Percentiles rank a stretch among this genome's conserved stretches.
Conservation (phyloP, 2,888 invertebrate species). For the Drosophila cognata region DNA sequence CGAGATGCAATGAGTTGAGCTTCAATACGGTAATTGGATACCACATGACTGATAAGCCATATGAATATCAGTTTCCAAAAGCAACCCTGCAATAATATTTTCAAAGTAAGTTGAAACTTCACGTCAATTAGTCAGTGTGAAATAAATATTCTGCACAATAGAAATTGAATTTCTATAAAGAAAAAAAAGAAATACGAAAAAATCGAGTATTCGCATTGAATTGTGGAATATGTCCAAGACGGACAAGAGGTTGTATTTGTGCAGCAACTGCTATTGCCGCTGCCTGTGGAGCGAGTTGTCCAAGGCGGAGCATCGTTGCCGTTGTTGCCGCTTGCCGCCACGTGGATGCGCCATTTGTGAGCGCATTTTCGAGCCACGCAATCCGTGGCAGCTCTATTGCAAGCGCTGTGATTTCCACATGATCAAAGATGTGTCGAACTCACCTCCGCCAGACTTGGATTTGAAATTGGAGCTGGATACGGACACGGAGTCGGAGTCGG, state of each 20-base stretch:
- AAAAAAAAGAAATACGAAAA: neutral
- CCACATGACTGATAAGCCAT: neutral
- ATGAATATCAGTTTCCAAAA: neutral
- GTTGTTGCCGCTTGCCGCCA: constrained; percentile 33
- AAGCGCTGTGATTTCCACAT: constrained; percentile 58
- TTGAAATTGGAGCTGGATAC: constrained; percentile 21
- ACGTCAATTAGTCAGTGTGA: neutral
- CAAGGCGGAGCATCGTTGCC: constrained; percentile 50
- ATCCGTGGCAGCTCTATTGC: constrained; percentile 25
- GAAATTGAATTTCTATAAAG: neutral
- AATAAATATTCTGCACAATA: neutral
- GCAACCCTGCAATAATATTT: neutral
- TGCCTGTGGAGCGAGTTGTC: constrained; percentile 51
- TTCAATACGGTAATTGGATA: constrained; percentile 27
- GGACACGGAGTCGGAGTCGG: constrained; percentile 12
- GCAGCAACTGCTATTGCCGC: constrained; percentile 45
- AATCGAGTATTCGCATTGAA: neutral
- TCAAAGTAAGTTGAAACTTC: neutral
- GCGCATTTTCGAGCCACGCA: constrained; percentile 47
- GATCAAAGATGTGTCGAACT: constrained; percentile 7
- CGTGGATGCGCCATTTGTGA: constrained; percentile 46
- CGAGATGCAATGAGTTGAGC: constrained; percentile 4
- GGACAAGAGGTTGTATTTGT: constrained; percentile 40
- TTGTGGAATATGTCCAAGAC: constrained; percentile 1
- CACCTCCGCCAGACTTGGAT: constrained; percentile 29